Base-by-base conservation (phyloP, 2,888 invertebrate genomes). In the Brassicogethes aeneus region DNA sequence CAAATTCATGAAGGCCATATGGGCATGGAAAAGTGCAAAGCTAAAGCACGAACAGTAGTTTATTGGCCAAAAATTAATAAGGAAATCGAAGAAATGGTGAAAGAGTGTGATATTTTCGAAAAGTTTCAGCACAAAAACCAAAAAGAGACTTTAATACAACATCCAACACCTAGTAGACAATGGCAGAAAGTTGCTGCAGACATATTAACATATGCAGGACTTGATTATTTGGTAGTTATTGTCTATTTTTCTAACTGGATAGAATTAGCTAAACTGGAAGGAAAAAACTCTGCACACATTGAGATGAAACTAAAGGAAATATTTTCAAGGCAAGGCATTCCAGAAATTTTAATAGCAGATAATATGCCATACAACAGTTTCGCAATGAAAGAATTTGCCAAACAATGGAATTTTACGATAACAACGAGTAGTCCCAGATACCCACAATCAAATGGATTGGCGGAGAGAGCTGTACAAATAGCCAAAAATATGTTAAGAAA, bases 241-340 rank as follows among this genome's bases (percentile, higher is more conserved):
- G 56, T 57, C 42, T 55, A 50, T 44, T 43, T 52, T 37, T 43
- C 45, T 3, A 54, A 51, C 15, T 55, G 51, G 52, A 14, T 55
- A 17, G 51, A 55, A 38, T 35, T 53, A 14, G 36, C 38, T 10
- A 35, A 34, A 41, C 15, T 48, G n/a, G 32, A 41, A 31, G 35
- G n/a, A n/a, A 45, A 46, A 37, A 37, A 35, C 34, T 39, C 39
- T 7, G 7, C 8, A 17, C 36, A 44, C 29, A 36, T 49, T 8
- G 50, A 50, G 14, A 23, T 7, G 8, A 43, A 44, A 33, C 40
- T 55, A 7, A 47, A 48, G 39, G 23, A 33, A 29, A 36, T 53
- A 8, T 53, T 53, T 46, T 32, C 50, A 17, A 38, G 41, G 15
- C 41, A 44, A 47, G 52, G 50, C 5, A 47, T 47, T 40, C 51